Conservation (phyloP, 1,140 invertebrate genomes). For the Papilio polyxenes region DNA sequence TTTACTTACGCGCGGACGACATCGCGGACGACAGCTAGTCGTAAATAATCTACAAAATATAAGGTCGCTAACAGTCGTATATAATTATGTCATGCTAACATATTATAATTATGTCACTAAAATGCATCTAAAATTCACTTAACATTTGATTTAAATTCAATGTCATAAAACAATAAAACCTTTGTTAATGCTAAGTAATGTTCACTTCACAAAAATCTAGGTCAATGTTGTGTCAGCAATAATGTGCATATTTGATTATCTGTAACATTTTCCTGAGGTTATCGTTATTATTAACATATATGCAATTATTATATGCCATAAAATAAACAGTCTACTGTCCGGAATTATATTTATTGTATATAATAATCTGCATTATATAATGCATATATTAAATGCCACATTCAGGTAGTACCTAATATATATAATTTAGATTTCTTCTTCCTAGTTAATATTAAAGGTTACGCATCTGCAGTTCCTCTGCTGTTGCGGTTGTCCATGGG, state of each 20-base stretch:
- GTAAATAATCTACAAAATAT: no score
- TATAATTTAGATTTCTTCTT: no score
- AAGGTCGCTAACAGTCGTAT: no score
- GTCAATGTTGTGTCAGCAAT: constrained; percentile 23
- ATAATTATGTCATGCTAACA: no score
- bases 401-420: no score
- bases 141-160: constrained; percentile 8
- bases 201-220: constrained; percentile 1
- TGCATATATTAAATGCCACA: no score
- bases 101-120: neutral
- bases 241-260: constrained; percentile 2
- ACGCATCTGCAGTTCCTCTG: no score
- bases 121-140: neutral
- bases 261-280: constrained; percentile 13
- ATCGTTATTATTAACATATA: neutral
- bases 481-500: no score
- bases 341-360: neutral
- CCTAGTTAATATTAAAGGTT: no score
- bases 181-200: constrained; percentile 10
- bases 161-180: constrained; percentile 12
- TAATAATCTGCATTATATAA: neutral
- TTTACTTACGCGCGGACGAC: no score
- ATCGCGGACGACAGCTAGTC: no score
- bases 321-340: neutral
- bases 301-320: neutral